A percentile compares a stretch with the other conserved stretches of the same genome.
These are phyloP conservation scores for Eupeodes latifasciatus DNA, from an alignment of 2,888 invertebrate genomes.

Conservation along the genomic window DNA sequence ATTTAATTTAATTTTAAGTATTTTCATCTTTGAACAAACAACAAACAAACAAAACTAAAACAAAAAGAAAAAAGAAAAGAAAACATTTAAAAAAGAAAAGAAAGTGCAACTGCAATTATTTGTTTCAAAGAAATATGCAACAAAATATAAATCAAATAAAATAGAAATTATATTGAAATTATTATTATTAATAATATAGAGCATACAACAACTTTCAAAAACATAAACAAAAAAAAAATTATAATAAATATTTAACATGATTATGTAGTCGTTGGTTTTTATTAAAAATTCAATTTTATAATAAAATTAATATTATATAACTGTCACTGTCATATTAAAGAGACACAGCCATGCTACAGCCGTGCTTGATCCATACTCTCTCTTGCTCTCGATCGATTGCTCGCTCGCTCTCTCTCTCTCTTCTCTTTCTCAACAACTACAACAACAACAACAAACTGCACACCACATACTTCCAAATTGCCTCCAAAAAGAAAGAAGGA, in stretches of 20 bases:
- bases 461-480: neutral
- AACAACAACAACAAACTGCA: neutral
- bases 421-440: slow-evolving; percentile 31
- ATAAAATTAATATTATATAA: slow-evolving; percentile 40
- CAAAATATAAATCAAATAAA: slow-evolving; percentile 45
- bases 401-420: slow-evolving; percentile 52
- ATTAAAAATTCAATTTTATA: slow-evolving; percentile 50
- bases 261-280: slow-evolving; percentile 66
- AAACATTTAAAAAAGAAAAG: neutral
- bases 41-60: neutral
- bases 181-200: slow-evolving; percentile 61
- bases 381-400: neutral
- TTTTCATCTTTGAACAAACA: slow-evolving; percentile 51
- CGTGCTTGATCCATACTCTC: slow-evolving; percentile 24
- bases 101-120: slow-evolving; percentile 47
- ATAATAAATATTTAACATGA: slow-evolving; percentile 68
- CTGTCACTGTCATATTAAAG: slow-evolving; percentile 71
- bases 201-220: slow-evolving; percentile 42
- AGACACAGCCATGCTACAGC: slow-evolving; percentile 43
- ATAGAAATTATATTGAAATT: slow-evolving; percentile 65
- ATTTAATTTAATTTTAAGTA: slow-evolving; percentile 66
- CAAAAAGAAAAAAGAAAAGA: neutral
- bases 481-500: slow-evolving; percentile 53
- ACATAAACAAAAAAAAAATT: slow-evolving; percentile 16
- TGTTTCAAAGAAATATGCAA: slow-evolving; percentile 58